These are phyloP conservation scores for Mormyrus iriodes DNA, from an alignment of 2,113 vertebrate species.

Conservation along the genomic window DNA sequence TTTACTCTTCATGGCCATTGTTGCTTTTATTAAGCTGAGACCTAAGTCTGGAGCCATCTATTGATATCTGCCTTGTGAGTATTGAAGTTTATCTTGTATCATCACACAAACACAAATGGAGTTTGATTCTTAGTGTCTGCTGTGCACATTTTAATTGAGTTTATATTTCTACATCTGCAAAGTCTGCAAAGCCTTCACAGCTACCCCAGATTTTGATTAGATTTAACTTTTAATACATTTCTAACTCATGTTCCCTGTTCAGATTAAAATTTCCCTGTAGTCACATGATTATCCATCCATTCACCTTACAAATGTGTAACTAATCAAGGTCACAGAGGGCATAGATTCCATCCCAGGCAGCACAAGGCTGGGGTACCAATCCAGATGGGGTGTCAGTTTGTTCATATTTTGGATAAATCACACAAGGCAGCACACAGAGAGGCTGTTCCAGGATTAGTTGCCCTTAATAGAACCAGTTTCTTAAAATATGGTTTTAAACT, in stretches of 20 bases:
- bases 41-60: constrained; percentile 31
- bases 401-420: background rate
- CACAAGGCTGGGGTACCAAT: background rate
- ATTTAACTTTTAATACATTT: background rate
- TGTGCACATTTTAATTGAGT: background rate
- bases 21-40: constrained; percentile 33
- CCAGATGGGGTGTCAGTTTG: background rate
- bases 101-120: background rate
- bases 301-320: background rate
- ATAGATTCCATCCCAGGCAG: background rate
- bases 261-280: background rate
- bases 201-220: background rate
- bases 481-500: background rate
- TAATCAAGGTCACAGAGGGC: background rate
- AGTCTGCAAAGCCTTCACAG: background rate
- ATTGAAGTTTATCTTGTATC: background rate
- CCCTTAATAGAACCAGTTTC: background rate
- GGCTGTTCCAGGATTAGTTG: background rate
- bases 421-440: background rate
- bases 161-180: background rate
- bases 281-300: background rate
- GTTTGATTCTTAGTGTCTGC: background rate
- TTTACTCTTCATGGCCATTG: background rate
- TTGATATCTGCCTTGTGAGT: constrained; percentile 19
- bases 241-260: background rate